A percentile compares a stretch with the other conserved stretches of the same genome.
These are phyloP conservation scores for Gallinago media DNA, from an alignment of 2,113 vertebrate genomes.

Conservation along the genomic window DNA sequence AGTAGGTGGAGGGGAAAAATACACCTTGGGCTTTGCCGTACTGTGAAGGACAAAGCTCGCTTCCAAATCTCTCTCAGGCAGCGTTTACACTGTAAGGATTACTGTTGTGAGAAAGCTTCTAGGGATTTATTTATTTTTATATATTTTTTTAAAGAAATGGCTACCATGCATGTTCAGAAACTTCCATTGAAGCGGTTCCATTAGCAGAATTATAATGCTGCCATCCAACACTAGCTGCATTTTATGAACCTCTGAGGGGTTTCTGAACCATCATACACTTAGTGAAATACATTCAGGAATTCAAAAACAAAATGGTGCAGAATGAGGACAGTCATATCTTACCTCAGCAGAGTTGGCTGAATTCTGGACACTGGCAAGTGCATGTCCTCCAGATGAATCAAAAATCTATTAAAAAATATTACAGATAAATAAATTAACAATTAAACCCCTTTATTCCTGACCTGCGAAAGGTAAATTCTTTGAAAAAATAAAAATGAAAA, in stretches of 20 bases:
- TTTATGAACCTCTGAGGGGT: not conserved
- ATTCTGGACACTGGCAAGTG: conserved; percentile 66
- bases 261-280: not conserved
- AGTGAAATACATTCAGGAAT: not conserved
- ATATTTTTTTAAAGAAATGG: not conserved
- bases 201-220: not conserved
- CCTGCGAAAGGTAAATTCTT: not conserved
- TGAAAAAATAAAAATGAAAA: not conserved
- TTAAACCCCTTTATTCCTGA: not conserved
- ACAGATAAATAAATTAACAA: not conserved
- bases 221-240: not conserved
- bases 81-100: not conserved
- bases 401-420: conserved; percentile 81
- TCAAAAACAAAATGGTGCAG: not conserved
- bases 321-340: not conserved
- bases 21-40: not conserved
- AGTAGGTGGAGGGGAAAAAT: not conserved
- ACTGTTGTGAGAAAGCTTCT: not conserved
- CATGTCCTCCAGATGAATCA: conserved; percentile 81
- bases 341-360: conserved; percentile 78
- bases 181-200: not conserved
- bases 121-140: not conserved
- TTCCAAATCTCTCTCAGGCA: not conserved
- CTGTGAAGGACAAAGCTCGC: not conserved
- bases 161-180: not conserved